phyloP scores from a whole-genome alignment of 2,888 invertebrate species.

The Aporophyla nigra region DNA sequence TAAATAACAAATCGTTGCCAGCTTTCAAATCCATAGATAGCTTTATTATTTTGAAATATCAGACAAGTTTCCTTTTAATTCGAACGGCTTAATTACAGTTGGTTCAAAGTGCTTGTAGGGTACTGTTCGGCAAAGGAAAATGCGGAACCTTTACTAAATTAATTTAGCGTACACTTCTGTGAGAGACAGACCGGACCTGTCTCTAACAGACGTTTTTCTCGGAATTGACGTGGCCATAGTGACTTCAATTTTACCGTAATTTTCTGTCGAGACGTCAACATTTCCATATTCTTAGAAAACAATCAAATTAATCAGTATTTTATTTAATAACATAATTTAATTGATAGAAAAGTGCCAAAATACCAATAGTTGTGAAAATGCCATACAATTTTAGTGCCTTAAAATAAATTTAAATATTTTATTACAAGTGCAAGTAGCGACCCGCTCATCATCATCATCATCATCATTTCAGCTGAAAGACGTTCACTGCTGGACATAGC shows the following conservation, averaged over 20 bases:
- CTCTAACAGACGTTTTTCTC: conserved; percentile 2
- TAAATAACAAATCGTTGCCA: conserved; percentile 43
- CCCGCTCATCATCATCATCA: too few species aligned
- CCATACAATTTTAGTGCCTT: too few species aligned
- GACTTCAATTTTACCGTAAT: background rate
- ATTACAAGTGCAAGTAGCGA: too few species aligned
- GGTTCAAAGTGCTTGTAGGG: conserved; percentile 7
- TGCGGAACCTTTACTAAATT: conserved; percentile 7
- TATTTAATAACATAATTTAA: background rate
- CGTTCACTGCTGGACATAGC: too few species aligned
- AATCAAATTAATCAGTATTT: background rate
- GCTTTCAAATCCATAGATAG: conserved; percentile 33
- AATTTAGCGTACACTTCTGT: conserved; percentile 8
- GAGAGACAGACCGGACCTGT: background rate
- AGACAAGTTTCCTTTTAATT: conserved; percentile 35
- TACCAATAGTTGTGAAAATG: too few species aligned
- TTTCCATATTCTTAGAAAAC: conserved; percentile 3
- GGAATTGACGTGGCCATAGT: conserved; percentile 4
- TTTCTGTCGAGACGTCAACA: background rate
- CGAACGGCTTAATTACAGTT: conserved; percentile 22
- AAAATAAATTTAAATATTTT: too few species aligned
- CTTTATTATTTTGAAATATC: conserved; percentile 40
- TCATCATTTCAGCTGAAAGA: too few species aligned
- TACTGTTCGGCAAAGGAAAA: conserved; percentile 22
- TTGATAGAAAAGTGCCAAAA: too few species aligned